Evolutionary conservation across 2,888 invertebrate genomes (phyloP), one percentile per base, ranked within the genome.

Genomic region (Coelinius sp.): DNA sequence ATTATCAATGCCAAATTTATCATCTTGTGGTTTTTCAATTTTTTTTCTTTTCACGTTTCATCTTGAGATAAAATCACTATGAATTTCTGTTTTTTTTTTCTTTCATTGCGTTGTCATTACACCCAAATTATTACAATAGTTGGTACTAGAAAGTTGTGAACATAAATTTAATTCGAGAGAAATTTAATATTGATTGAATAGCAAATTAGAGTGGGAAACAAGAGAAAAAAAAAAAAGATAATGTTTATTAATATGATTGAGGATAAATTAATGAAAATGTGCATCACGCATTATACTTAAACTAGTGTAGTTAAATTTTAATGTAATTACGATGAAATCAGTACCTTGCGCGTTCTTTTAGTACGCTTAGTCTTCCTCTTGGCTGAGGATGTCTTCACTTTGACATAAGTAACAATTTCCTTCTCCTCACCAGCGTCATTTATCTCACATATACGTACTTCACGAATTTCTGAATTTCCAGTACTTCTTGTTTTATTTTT

Each of bases 321-420:
- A 59, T 25, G 35, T 46, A 71, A 67, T 69, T 69, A 53, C 56
- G 49, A 35, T 74, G 73, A 68, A 77, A 75, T 78, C 76, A 82
- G 81, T 86, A 92, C 91, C 75, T 92, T 92, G 80, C 90, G 90
- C 73, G 90, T 89, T 79, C 79, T 86, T 74, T 79, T 81, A 75
- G 88, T 88, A 73, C 89, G 88, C 59, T 86, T 82, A 63, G 46
- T 27, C 76, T 86, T 88, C 41, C 79, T 78, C 75, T 79, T 76
- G 31, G 71, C 64, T 12, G 73, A 68, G 52, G 73, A 53, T 17
- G 75, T 71, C 52, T 72, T 75, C 17, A 85, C 81, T 77, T 82
- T 86, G 27, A 87, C 86, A 71, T 83, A 86, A 10, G 84, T 84
- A 5, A 87, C 81, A 38, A 80, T 83, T 41, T 88, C 85, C 73